A percentile compares a stretch with the other conserved stretches of the same genome.
phyloP scores from a whole-genome alignment of 2,888 invertebrate genomes.

The Lasiommata megera region DNA sequence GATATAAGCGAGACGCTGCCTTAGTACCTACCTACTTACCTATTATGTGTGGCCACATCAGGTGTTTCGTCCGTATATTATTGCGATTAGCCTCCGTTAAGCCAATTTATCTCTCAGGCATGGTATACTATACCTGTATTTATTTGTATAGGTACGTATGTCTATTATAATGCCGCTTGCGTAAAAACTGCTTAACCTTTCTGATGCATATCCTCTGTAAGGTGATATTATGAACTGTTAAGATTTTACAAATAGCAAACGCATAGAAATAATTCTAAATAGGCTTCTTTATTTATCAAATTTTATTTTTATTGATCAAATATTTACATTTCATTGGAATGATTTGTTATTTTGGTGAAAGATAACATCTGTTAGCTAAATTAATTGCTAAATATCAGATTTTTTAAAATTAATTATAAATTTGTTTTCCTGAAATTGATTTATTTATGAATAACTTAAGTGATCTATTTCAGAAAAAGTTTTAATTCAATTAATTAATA shows the following conservation, averaged over 20 bases:
- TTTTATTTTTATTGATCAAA: too few relatives aligned
- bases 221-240: background rate
- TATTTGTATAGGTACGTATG: background rate
- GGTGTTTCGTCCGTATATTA: slow-evolving; percentile 18
- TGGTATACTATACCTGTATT: background rate
- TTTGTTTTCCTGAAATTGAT: too few relatives aligned
- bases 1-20: slow-evolving; percentile 38
- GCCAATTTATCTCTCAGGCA: slow-evolving; percentile 25
- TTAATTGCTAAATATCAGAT: too few relatives aligned
- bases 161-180: slow-evolving; percentile 18
- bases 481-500: too few relatives aligned
- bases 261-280: background rate
- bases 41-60: slow-evolving; percentile 7
- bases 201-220: slow-evolving; percentile 9
- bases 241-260: slow-evolving; percentile 12
- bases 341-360: too few relatives aligned
- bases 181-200: slow-evolving; percentile 16
- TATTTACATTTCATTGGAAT: too few relatives aligned
- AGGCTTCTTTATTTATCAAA: too few relatives aligned
- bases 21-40: background rate
- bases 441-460: too few relatives aligned
- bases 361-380: too few relatives aligned
- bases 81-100: slow-evolving; percentile 21
- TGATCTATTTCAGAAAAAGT: too few relatives aligned
- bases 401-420: too few relatives aligned